Evolutionary conservation across 2,888 invertebrate species (phyloP).

Genomic region (Aspidapion aeneum): DNA sequence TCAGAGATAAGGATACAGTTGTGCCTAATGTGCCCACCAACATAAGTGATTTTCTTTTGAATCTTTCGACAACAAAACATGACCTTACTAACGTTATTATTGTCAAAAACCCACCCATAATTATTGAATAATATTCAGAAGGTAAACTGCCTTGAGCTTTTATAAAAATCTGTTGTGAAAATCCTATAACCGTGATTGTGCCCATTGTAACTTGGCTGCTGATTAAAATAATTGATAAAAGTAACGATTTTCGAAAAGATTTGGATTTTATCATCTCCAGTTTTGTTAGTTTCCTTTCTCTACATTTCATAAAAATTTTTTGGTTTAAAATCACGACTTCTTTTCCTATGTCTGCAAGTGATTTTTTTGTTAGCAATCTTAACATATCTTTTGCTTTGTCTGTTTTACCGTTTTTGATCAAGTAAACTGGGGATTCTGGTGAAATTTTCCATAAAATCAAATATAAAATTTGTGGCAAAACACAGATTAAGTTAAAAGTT

Average conservation of each 20-base stretch:
- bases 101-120: neutral
- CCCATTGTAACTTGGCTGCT: neutral
- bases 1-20: neutral
- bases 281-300: neutral
- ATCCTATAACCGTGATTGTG: neutral
- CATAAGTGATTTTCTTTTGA: neutral
- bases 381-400: neutral
- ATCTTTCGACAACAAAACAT: neutral
- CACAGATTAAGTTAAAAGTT: neutral
- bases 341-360: neutral
- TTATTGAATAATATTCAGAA: neutral
- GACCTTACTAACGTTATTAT: neutral
- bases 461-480: neutral
- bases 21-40: neutral
- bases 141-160: neutral
- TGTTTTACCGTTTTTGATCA: neutral
- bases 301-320: neutral
- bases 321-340: neutral
- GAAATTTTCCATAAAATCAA: neutral
- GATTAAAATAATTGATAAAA: neutral
- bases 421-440: neutral
- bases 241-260: neutral
- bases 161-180: neutral
- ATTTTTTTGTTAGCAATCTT: neutral
- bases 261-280: neutral